Evolutionary conservation across 2,888 invertebrate genomes (phyloP).

Genomic region (Ophion ellenae): DNA sequence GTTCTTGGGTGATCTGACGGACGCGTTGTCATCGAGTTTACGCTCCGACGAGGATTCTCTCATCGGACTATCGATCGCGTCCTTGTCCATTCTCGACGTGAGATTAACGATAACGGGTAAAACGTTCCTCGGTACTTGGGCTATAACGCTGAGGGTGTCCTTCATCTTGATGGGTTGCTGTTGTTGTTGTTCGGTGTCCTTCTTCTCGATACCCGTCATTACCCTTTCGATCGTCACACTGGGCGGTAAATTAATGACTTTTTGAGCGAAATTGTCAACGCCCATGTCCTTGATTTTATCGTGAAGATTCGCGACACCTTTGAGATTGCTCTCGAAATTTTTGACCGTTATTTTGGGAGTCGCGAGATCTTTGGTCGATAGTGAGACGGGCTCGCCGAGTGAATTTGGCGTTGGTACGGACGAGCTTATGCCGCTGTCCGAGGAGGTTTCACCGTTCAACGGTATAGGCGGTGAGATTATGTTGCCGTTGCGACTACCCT

Average conservation of each 20-base stretch:
- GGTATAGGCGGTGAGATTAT: slow-evolving; percentile 82
- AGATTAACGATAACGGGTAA: slow-evolving; percentile 81
- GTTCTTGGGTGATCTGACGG: slow-evolving; percentile 78
- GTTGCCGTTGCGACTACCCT: slow-evolving; percentile 80
- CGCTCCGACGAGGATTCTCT: slow-evolving; percentile 76
- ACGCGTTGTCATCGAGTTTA: slow-evolving; percentile 75
- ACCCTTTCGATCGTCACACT: slow-evolving; percentile 81
- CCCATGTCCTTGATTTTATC: slow-evolving; percentile 78
- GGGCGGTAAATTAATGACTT: slow-evolving; percentile 80
- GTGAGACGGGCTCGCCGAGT: slow-evolving; percentile 78
- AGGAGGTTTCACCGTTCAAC: slow-evolving; percentile 81
- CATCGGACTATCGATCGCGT: slow-evolving; percentile 77
- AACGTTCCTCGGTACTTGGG: slow-evolving; percentile 78
- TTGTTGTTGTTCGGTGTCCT: slow-evolving; percentile 69
- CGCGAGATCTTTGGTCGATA: slow-evolving; percentile 78
- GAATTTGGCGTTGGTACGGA: slow-evolving; percentile 81
- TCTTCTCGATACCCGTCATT: slow-evolving; percentile 73
- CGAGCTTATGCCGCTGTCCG: slow-evolving; percentile 82
- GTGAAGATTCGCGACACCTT: slow-evolving; percentile 79
- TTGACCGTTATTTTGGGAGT: slow-evolving; percentile 81
- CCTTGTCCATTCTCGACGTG: slow-evolving; percentile 78
- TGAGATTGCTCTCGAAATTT: slow-evolving; percentile 80
- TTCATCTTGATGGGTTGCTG: slow-evolving; percentile 71
- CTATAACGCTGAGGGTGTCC: slow-evolving; percentile 78
- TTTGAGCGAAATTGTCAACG: slow-evolving; percentile 78